phyloP scores from a whole-genome alignment of 2,888 invertebrate species.

The Laothoe populi region DNA sequence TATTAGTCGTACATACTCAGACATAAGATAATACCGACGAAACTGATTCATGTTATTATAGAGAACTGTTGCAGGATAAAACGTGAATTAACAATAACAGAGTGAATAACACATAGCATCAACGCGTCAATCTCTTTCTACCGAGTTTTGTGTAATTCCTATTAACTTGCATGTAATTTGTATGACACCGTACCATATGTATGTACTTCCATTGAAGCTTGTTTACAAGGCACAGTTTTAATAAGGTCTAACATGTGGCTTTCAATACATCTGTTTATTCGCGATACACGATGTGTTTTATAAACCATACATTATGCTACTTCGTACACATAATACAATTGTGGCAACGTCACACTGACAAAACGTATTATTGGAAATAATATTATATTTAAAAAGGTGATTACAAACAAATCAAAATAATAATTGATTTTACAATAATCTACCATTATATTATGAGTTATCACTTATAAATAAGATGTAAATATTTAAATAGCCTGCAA shows the following conservation, averaged over 20 bases:
- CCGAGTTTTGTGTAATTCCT: neutral
- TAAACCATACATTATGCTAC: constrained; percentile 34
- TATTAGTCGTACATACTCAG: no score
- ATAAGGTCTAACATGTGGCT: constrained; percentile 59
- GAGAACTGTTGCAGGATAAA: constrained; percentile 9
- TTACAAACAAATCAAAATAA: no score
- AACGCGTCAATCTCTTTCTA: neutral
- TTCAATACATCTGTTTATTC: constrained; percentile 62
- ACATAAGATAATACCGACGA: constrained; percentile 29
- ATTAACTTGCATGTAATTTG: constrained; percentile 9
- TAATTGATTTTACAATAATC: no score
- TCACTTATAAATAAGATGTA: no score
- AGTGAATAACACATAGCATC: constrained; percentile 16
- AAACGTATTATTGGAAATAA: no score
- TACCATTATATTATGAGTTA: no score
- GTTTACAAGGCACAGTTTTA: constrained; percentile 54
- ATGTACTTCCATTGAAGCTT: constrained; percentile 34
- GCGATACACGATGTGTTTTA: constrained; percentile 51
- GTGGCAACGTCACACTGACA: no score
- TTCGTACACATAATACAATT: neutral
- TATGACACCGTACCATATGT: constrained; percentile 19
- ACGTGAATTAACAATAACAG: constrained; percentile 15
- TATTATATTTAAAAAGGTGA: no score
- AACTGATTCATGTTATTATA: constrained; percentile 35
- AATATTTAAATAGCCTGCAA: neutral